These are phyloP conservation scores for Terebella lapidaria DNA, from an alignment of 2,888 invertebrate genomes.

Conservation along the genomic window DNA sequence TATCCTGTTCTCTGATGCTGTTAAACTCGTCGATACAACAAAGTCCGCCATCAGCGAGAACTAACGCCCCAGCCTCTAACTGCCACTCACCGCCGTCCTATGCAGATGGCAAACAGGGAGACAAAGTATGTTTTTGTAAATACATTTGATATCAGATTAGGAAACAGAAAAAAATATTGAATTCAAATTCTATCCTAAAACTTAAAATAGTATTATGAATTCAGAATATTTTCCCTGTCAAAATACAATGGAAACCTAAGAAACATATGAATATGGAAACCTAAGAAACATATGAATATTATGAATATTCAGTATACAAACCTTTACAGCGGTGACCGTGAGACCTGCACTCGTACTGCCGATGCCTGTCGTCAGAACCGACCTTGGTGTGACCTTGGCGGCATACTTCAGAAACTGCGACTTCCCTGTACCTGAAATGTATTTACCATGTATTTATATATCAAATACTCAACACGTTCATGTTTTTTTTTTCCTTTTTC, in stretches of 20 bases:
- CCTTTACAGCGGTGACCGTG: slow-evolving; percentile 80
- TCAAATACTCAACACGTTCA: too few species aligned
- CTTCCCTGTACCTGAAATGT: slow-evolving; percentile 76
- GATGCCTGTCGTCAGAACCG: slow-evolving; percentile 79
- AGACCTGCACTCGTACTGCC: slow-evolving; percentile 83
- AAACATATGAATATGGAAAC: too few species aligned
- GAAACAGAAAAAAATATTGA: too few species aligned
- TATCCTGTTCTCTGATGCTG: slow-evolving; percentile 75
- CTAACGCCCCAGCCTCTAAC: slow-evolving; percentile 82
- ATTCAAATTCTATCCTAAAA: too few species aligned
- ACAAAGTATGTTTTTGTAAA: background rate
- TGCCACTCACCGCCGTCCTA: slow-evolving; percentile 88
- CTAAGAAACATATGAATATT: too few species aligned
- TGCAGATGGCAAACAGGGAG: slow-evolving; percentile 11
- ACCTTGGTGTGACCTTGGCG: slow-evolving; percentile 65
- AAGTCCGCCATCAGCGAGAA: slow-evolving; percentile 80
- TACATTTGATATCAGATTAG: background rate
- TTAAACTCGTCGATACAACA: slow-evolving; percentile 90
- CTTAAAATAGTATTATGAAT: too few species aligned
- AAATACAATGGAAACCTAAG: too few species aligned
- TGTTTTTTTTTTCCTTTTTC: too few species aligned
- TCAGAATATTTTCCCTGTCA: too few species aligned
- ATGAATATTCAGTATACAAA: too few species aligned
- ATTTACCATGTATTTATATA: slow-evolving; percentile 52
- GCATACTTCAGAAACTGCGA: slow-evolving; percentile 76